phyloP scores from a whole-genome alignment of 2,797 vertebrate genomes.

The Xerus rutilus region DNA sequence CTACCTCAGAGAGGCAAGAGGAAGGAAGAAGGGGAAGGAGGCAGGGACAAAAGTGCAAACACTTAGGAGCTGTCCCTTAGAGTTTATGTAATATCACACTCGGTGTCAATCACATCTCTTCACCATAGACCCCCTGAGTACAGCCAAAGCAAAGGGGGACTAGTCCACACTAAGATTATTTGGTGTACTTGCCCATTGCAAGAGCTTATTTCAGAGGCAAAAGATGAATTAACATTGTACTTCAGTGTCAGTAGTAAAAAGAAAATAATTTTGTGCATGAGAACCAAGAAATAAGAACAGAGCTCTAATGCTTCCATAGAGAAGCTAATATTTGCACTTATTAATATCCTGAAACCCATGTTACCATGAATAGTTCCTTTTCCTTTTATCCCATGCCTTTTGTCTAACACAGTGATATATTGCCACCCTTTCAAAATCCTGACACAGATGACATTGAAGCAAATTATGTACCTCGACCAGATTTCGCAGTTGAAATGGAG shows the following conservation, averaged over 20 bases:
- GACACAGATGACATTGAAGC: slow-evolving; percentile 84
- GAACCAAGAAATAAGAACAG: slow-evolving; percentile 69
- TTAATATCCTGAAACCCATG: slow-evolving; percentile 72
- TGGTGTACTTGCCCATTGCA: slow-evolving; percentile 49
- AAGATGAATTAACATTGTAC: slow-evolving; percentile 62
- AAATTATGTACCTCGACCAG: slow-evolving; percentile 84
- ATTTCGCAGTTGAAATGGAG: slow-evolving; percentile 81
- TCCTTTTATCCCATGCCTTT: slow-evolving; percentile 70
- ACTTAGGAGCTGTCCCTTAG: background rate
- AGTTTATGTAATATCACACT: slow-evolving; percentile 48
- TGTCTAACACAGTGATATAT: slow-evolving; percentile 73
- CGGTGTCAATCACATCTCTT: slow-evolving; percentile 39
- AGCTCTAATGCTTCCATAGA: slow-evolving; percentile 73
- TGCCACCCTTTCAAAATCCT: slow-evolving; percentile 83
- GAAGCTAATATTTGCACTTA: slow-evolving; percentile 81
- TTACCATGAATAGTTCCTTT: slow-evolving; percentile 63
- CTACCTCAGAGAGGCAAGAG: background rate
- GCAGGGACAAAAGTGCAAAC: background rate
- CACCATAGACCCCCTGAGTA: background rate
- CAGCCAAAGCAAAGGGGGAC: slow-evolving; percentile 39
- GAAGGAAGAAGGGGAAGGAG: background rate
- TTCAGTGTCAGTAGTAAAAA: slow-evolving; percentile 73
- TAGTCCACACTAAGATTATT: slow-evolving; percentile 20
- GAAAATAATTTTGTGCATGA: slow-evolving; percentile 66
- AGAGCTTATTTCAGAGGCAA: slow-evolving; percentile 61